These are phyloP conservation scores for Chloebia gouldiae DNA, from an alignment of 2,113 vertebrate species.

Conservation along the genomic window DNA sequence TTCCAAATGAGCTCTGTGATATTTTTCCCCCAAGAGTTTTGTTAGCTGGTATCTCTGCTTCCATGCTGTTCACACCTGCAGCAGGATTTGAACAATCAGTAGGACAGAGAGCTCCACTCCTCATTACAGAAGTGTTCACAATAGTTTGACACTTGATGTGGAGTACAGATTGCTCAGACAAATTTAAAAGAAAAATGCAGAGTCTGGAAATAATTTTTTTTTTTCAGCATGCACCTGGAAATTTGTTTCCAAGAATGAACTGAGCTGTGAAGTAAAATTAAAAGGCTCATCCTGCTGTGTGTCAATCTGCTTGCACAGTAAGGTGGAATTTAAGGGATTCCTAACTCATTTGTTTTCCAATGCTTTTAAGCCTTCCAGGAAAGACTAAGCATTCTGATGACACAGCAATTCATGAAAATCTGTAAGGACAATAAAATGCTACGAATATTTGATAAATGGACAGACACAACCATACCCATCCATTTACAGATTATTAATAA, in stretches of 20 bases:
- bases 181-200: neutral
- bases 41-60: neutral
- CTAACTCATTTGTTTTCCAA: neutral
- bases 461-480: neutral
- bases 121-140: neutral
- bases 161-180: neutral
- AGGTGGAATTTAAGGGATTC: neutral
- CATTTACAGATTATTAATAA: slow-evolving; percentile 12
- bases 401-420: neutral
- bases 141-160: neutral
- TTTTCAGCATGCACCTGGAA: neutral
- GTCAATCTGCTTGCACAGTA: neutral
- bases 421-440: neutral
- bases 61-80: neutral
- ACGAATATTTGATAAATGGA: slow-evolving; percentile 12
- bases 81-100: neutral
- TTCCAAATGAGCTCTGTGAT: neutral
- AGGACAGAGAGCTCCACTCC: neutral
- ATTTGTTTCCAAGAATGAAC: neutral
- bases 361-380: neutral
- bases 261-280: neutral
- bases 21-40: neutral
- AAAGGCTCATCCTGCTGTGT: neutral
- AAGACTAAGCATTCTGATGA: neutral
- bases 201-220: neutral